A percentile compares a stretch with the other conserved stretches of the same genome.
phyloP scores from a whole-genome alignment of 2,888 invertebrate genomes.

The Lasioglossum marginatum region DNA sequence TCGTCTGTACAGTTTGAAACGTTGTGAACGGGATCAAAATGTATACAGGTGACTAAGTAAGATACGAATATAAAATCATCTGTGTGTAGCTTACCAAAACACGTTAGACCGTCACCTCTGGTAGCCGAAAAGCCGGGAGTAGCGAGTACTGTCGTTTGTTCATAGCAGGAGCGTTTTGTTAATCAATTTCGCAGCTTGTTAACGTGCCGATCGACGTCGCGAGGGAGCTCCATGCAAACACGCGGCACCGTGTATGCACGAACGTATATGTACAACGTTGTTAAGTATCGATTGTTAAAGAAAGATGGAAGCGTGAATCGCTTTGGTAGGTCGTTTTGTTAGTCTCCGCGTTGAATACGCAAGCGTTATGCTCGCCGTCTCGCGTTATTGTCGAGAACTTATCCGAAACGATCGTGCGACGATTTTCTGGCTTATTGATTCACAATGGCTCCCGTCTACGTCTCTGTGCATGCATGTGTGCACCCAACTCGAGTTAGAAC shows the following conservation, averaged over 20 bases:
- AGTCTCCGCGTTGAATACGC: conserved; percentile 39
- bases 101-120: conserved; percentile 81
- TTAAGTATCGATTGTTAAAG: conserved; percentile 37
- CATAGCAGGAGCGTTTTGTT: conserved; percentile 77
- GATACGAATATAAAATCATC: conserved; percentile 64
- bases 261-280: background rate
- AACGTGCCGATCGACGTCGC: conserved; percentile 32
- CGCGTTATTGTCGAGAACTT: conserved; percentile 16
- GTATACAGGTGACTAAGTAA: conserved; percentile 51
- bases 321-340: conserved; percentile 37
- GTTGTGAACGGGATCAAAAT: conserved; percentile 44
- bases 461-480: conserved; percentile 79
- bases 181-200: conserved; percentile 72
- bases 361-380: conserved; percentile 39
- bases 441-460: conserved; percentile 78
- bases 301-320: conserved; percentile 36
- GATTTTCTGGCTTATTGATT: conserved; percentile 75
- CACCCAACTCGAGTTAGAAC: conserved; percentile 79
- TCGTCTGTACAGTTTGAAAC: conserved; percentile 46
- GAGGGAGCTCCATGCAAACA: conserved; percentile 34
- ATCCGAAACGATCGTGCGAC: conserved; percentile 18
- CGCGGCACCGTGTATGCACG: background rate
- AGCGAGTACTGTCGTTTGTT: conserved; percentile 65
- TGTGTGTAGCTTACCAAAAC: conserved; percentile 80
- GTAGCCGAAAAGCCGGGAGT: conserved; percentile 77